A percentile compares a stretch with the other conserved stretches of the same genome.
Evolutionary conservation across 2,113 vertebrate species (phyloP).

Genomic region (Neotoma lepida): DNA sequence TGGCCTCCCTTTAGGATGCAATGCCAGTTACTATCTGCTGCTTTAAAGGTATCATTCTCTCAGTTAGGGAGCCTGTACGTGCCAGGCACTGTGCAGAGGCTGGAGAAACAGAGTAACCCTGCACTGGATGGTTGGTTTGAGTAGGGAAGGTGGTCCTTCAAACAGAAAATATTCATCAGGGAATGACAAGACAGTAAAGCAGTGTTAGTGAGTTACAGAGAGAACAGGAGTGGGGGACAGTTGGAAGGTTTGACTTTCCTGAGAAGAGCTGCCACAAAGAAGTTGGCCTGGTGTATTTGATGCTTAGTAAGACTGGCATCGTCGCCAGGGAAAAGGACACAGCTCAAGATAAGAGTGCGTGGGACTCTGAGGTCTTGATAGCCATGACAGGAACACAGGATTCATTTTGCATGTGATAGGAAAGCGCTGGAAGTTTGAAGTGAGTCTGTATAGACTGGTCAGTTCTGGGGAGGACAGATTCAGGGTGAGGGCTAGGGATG

Average conservation of each 20-base stretch:
- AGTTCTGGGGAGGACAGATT: neutral
- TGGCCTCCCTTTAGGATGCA: neutral
- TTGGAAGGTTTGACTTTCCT: neutral
- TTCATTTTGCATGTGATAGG: neutral
- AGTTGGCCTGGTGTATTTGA: neutral
- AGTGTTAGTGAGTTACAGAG: neutral
- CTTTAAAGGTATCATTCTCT: neutral
- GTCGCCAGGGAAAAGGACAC: neutral
- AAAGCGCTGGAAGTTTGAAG: neutral
- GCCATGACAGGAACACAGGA: neutral
- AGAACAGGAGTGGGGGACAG: no score
- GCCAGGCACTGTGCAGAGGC: neutral
- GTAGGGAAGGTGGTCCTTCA: neutral
- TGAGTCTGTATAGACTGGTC: neutral
- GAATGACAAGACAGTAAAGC: no score
- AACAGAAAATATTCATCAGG: neutral
- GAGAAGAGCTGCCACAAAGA: neutral
- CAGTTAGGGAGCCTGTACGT: neutral
- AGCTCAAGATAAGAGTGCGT: no score
- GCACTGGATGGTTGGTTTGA: neutral
- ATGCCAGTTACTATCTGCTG: neutral
- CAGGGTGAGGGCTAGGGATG: neutral
- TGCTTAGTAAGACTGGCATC: neutral
- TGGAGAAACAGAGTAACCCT: neutral
- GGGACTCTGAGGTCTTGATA: neutral